A percentile compares a stretch with the other conserved stretches of the same genome.
Evolutionary conservation across 1,140 invertebrate species (phyloP).

Genomic region (Thaumetopoea pityocampa): DNA sequence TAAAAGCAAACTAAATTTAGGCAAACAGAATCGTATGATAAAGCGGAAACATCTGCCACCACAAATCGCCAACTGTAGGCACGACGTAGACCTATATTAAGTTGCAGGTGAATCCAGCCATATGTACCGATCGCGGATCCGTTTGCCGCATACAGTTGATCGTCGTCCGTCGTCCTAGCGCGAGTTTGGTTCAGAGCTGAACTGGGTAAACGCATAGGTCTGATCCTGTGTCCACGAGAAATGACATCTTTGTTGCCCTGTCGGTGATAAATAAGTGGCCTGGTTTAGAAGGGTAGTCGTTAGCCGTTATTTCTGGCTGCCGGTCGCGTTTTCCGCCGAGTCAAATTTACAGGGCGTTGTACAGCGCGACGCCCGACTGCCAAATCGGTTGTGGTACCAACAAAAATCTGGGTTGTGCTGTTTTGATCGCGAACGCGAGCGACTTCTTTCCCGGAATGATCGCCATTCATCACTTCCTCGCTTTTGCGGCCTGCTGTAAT

Average conservation of each 20-base stretch:
- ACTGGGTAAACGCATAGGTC: conserved; percentile 19
- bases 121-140: neutral
- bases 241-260: conserved; percentile 4
- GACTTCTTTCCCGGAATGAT: too few relatives aligned
- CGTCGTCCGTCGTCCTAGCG: conserved; percentile 2
- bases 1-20: too few relatives aligned
- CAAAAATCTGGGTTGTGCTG: conserved; percentile 3
- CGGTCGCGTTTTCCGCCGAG: conserved; percentile 8
- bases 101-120: neutral
- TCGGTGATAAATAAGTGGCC: conserved; percentile 14
- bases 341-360: conserved; percentile 14
- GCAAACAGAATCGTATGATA: too few relatives aligned
- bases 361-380: conserved; percentile 11
- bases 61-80: neutral
- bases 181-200: too few relatives aligned
- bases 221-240: conserved; percentile 8
- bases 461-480: neutral
- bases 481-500: neutral
- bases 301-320: conserved; percentile 12
- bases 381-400: conserved; percentile 21
- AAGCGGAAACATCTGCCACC: neutral
- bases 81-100: neutral
- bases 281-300: neutral
- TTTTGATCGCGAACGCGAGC: conserved; percentile 6
- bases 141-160: neutral